Evolutionary conservation across 2,113 vertebrate species (phyloP), one percentile per base, ranked within the genome.

Genomic region (Odobenus rosmarus): DNA sequence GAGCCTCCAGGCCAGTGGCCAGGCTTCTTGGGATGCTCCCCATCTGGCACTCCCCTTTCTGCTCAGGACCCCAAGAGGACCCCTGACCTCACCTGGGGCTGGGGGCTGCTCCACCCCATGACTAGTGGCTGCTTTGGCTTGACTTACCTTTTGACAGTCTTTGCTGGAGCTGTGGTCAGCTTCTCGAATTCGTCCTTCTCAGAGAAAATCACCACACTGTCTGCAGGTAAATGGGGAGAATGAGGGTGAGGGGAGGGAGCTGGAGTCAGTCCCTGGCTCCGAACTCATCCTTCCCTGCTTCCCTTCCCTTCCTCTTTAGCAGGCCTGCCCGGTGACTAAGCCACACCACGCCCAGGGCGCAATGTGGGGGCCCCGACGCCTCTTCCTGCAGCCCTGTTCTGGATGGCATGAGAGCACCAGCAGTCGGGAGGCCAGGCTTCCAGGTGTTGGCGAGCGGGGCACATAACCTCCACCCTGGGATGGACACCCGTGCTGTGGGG

Each of bases 161-260:
- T 99, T 79, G 99, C 99, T 93, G 99, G 99, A 83, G 99, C 98
- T 79, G 99, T 99, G 92, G 99, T 99, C 79, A 99, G 98, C 98
- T 99, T 99, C 98, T 99, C 99, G 31, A 99, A 99, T 95, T 99
- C 99, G 10, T 99, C 99, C 98, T 99, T 99, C 98, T 99, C 99
- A 0, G 99, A 98, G 98, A 99, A 99, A 96, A 99, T 99, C 96
- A 99, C 99, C 92, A 99, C 99, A 1, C 98, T 99, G 96, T 99
- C 99, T 99, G 97, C 18, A 97, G 98, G 97, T 88, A 10, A 97
- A 92, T 33, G 96, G 12, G 31, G 61, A 67, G 74, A n/a, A 39
- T 13, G 5, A n/a, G 23, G 51, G 23, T 28, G 42, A 61, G 82
- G 18, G 82, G 33, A 61, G 61, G 74, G 42, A 53, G 59, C 79